These are phyloP conservation scores for Montipora capricornis DNA, from an alignment of 64 coral and sea anemone species.

Conservation along the genomic window DNA sequence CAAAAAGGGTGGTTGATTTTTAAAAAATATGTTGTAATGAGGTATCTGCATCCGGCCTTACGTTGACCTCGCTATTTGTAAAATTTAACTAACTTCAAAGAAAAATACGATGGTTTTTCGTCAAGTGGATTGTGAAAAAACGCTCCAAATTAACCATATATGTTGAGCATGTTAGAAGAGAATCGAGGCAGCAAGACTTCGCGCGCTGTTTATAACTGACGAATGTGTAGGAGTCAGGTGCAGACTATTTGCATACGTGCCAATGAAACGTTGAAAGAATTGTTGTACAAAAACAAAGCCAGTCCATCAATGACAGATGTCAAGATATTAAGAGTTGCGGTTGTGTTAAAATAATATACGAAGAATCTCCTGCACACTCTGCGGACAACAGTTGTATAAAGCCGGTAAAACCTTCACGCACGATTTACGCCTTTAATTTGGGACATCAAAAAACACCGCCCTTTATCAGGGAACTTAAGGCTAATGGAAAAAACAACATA, in stretches of 20 bases:
- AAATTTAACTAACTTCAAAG: background rate
- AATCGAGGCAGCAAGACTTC: background rate
- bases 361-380: background rate
- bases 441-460: conserved; percentile 44
- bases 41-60: too few species aligned
- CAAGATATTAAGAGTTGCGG: background rate
- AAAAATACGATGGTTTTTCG: background rate
- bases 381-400: background rate
- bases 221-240: background rate
- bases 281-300: background rate
- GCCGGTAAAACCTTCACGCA: background rate
- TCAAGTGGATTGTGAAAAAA: too few species aligned
- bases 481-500: conserved; percentile 29
- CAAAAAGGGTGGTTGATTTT: too few species aligned
- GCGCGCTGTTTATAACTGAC: background rate
- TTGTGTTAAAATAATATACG: conserved; percentile 13
- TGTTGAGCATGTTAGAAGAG: background rate
- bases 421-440: conserved; percentile 26
- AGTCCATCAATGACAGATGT: conserved; percentile 14
- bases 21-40: too few species aligned
- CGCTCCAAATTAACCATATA: too few species aligned
- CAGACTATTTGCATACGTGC: background rate
- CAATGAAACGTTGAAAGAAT: background rate
- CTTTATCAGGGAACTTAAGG: conserved; percentile 24
- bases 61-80: too few species aligned